Percentiles rank a stretch among this genome's conserved stretches.
Conservation (phyloP, 2,113 vertebrate species). For the Vulpes lagopus region DNA sequence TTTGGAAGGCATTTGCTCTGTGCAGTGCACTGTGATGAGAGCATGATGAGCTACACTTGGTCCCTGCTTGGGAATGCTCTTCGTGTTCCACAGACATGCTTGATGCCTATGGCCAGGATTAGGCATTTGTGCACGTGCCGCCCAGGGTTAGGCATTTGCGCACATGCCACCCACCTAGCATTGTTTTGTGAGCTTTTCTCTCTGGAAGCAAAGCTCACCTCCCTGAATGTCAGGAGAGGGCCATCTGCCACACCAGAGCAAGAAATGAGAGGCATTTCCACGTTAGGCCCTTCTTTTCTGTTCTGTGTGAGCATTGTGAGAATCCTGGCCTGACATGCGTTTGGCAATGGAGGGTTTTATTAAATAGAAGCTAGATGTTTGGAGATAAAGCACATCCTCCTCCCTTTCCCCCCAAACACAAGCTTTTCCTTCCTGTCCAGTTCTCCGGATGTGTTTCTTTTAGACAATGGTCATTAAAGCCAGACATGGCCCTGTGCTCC, state of each 20-base stretch:
- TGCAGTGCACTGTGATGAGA: not conserved
- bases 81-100: not conserved
- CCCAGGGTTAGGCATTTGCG: not conserved
- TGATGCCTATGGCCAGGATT: not conserved
- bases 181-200: not conserved
- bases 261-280: not conserved
- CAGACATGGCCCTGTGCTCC: constrained; percentile 26
- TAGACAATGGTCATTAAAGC: constrained; percentile 54
- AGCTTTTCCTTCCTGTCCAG: not conserved
- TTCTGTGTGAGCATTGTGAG: not conserved
- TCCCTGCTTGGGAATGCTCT: not conserved
- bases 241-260: not conserved
- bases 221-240: not conserved
- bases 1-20: not conserved
- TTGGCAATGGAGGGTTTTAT: not conserved
- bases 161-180: not conserved
- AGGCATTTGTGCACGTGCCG: not conserved
- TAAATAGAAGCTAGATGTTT: constrained; percentile 22
- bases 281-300: not conserved
- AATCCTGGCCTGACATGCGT: not conserved
- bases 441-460: constrained; percentile 24
- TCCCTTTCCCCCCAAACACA: not conserved
- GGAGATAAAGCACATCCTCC: not conserved
- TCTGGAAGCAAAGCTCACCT: not conserved
- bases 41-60: not conserved